Conservation (phyloP, 1,140 invertebrate species). For the Sminthurides bifidus region DNA sequence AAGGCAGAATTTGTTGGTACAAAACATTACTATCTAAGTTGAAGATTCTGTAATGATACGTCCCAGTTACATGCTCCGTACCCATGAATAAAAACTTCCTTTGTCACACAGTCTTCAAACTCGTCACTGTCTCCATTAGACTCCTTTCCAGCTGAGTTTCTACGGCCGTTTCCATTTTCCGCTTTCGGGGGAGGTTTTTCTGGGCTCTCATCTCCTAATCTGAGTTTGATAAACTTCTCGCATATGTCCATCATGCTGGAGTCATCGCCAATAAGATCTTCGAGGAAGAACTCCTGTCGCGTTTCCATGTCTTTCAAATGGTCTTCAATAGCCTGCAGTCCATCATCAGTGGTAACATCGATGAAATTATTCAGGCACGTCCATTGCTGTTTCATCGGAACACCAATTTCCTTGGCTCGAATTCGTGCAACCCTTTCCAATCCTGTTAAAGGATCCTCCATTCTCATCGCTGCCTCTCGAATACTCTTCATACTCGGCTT, state of each 20-base stretch:
- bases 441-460: conserved; percentile 5
- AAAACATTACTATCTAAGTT: no score
- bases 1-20: no score
- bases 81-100: conserved; percentile 3
- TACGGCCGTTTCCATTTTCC: neutral
- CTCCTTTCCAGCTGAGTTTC: neutral
- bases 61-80: no score
- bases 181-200: neutral
- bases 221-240: neutral
- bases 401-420: neutral
- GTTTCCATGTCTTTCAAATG: neutral
- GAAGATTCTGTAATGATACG: no score
- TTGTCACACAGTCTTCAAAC: conserved; percentile 7
- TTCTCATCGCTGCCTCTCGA: neutral
- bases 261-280: neutral
- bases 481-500: neutral
- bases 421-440: conserved; percentile 1
- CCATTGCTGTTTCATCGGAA: neutral
- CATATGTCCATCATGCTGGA: neutral
- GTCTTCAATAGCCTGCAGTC: neutral
- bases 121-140: neutral
- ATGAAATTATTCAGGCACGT: neutral
- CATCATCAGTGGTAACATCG: neutral
- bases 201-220: neutral
- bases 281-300: neutral